Percentiles rank a stretch among this genome's conserved stretches.
Evolutionary conservation across 2,888 invertebrate species (phyloP).

Genomic region (Cataglyphis cursor): DNA sequence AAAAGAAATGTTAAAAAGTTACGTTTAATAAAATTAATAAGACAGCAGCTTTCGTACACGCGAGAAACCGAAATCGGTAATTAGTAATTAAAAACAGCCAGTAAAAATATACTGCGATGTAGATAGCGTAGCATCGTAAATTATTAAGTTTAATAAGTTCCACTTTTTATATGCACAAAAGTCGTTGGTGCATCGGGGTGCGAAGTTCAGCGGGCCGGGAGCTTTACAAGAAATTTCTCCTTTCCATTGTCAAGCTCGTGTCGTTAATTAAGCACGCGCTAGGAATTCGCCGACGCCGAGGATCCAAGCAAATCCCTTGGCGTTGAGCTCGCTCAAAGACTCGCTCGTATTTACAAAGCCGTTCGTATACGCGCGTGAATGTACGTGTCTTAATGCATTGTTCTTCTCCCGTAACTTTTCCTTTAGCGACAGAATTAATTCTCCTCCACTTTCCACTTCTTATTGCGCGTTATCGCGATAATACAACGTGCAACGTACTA

Average conservation of each 20-base stretch:
- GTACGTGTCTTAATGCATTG: slow-evolving; percentile 66
- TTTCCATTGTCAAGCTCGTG: slow-evolving; percentile 62
- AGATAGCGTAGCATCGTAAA: slow-evolving; percentile 19
- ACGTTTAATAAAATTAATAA: background rate
- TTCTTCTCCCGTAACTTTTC: slow-evolving; percentile 59
- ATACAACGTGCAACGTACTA: background rate
- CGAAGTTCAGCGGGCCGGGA: slow-evolving; percentile 44
- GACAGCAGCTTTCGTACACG: background rate
- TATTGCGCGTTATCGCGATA: slow-evolving; percentile 38
- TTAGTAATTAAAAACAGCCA: background rate
- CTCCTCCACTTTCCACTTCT: slow-evolving; percentile 46
- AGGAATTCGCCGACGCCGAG: slow-evolving; percentile 61
- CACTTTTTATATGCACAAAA: slow-evolving; percentile 37
- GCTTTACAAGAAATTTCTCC: slow-evolving; percentile 44
- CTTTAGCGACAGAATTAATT: slow-evolving; percentile 54
- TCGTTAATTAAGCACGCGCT: slow-evolving; percentile 70
- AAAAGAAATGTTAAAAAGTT: background rate
- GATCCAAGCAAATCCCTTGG: slow-evolving; percentile 42
- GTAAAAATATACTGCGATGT: background rate
- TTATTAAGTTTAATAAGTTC: slow-evolving; percentile 32
- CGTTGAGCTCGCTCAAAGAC: slow-evolving; percentile 58
- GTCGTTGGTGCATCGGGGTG: slow-evolving; percentile 30
- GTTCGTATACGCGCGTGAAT: slow-evolving; percentile 34
- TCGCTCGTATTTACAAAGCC: slow-evolving; percentile 61
- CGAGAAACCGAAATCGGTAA: background rate